Evolutionary conservation across 2,113 vertebrate genomes (phyloP).

Genomic region (Pluvialis apricaria): DNA sequence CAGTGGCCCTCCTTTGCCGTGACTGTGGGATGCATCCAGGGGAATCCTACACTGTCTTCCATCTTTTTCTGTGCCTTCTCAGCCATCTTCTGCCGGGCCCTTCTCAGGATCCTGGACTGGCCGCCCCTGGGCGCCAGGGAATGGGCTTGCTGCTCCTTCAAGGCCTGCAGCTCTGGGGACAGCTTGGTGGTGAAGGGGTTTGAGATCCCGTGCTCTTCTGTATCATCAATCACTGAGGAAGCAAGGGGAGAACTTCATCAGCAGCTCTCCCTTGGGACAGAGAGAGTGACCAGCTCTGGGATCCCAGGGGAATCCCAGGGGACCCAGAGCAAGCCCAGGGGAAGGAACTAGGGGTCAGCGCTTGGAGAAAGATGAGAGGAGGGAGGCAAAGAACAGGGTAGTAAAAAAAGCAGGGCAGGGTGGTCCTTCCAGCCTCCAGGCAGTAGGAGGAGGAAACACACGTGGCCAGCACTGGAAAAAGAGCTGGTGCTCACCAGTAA

Average conservation of each 20-base stretch:
- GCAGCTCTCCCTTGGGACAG: background rate
- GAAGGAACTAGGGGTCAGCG: background rate
- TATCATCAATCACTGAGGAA: conserved; percentile 77
- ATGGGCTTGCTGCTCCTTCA: conserved; percentile 82
- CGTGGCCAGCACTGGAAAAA: background rate
- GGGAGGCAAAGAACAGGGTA: background rate
- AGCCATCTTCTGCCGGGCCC: conserved; percentile 71
- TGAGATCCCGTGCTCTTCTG: conserved; percentile 63
- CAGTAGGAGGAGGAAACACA: background rate
- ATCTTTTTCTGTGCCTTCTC: conserved; percentile 74
- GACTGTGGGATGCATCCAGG: background rate
- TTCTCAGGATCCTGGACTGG: conserved; percentile 78
- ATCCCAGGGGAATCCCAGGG: background rate
- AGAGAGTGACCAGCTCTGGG: background rate
- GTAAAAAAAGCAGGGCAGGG: background rate
- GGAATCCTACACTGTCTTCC: background rate
- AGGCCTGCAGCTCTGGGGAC: conserved; percentile 80
- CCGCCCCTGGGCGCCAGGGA: conserved; percentile 66
- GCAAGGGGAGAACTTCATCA: background rate
- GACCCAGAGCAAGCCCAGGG: background rate
- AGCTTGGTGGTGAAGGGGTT: conserved; percentile 85
- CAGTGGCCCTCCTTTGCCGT: background rate
- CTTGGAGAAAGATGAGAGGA: background rate
- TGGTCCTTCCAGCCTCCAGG: background rate
- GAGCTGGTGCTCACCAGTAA: conserved; percentile 77